Evolutionary conservation across 2,888 invertebrate genomes (phyloP), one percentile per base, ranked within the genome.

Genomic region (Polylopha cassiicola): DNA sequence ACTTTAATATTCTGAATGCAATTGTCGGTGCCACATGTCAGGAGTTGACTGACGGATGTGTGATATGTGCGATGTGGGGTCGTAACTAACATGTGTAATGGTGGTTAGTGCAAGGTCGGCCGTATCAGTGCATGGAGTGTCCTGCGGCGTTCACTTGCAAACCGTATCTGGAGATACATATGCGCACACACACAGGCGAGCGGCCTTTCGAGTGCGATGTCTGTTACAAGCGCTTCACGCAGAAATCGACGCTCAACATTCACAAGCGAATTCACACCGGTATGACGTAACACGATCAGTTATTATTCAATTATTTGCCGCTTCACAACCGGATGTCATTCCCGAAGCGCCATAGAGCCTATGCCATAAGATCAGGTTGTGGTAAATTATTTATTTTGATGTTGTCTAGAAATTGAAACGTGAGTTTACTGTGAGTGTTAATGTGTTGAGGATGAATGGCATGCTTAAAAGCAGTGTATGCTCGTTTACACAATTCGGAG

Each of bases 91-190:
- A 29, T 24, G 37, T 39, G 28, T 29, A 23, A 34, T 32, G 36
- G 48, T 61, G 68, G 65, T 66, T 66, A 82, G 81, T 84, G 73
- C 86, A 86, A 86, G 86, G 86, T 58, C 78, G 86, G 69, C 86
- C 86, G 72, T 86, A 82, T 66, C 86, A 86, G 65, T 87, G 87
- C 67, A 75, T 75, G 75, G 85, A 87, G 82, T 87, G 87, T 53
- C 87, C 87, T 50, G 87, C 87, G 53, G 87, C 87, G 69, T 87
- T 87, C 74, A 87, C 86, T 53, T 86, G 88, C 81, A 88, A 87
- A 82, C 87, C 87, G 68, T 88, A 88, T 74, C 77, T 87, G 74
- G 87, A 87, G 77, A 87, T 90, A 46, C 90, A 90, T 79, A 88
- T 87, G 87, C 81, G 89, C 61, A 89, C 88, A 47, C 82, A 86